phyloP scores from a whole-genome alignment of 2,888 invertebrate species.

The Dasypolia templi region DNA sequence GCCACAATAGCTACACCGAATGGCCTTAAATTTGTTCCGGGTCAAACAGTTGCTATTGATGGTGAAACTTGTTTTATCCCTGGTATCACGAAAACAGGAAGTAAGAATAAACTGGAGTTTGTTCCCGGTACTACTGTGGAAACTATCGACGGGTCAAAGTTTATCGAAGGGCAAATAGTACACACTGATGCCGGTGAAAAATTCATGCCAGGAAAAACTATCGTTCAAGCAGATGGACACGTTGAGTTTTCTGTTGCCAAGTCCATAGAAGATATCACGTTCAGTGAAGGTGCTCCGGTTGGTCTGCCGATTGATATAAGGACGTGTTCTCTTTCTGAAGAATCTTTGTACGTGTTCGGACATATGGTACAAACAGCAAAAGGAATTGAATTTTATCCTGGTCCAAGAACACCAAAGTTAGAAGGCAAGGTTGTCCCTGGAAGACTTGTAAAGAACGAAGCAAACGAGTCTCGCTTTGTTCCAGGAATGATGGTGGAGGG shows the following conservation, averaged over 20 bases:
- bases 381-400: conserved; percentile 92
- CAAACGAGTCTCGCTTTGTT: conserved; percentile 92
- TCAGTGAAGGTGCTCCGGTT: conserved; percentile 88
- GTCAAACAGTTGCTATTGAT: conserved; percentile 89
- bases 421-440: conserved; percentile 92
- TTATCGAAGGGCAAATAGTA: conserved; percentile 92
- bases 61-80: conserved; percentile 91
- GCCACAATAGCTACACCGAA: conserved; percentile 91
- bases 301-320: conserved; percentile 91
- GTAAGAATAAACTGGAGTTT: conserved; percentile 86
- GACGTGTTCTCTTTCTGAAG: conserved; percentile 88
- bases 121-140: conserved; percentile 91
- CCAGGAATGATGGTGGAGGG: conserved; percentile 93
- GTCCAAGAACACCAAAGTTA: conserved; percentile 85
- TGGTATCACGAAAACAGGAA: conserved; percentile 88
- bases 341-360: conserved; percentile 91
- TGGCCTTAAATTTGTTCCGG: conserved; percentile 92
- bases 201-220: conserved; percentile 92
- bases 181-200: conserved; percentile 90
- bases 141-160: conserved; percentile 91
- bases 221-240: conserved; percentile 86
- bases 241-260: conserved; percentile 91
- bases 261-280: conserved; percentile 90
- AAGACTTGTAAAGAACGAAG: conserved; percentile 91
- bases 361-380: conserved; percentile 92